phyloP scores from a whole-genome alignment of 2,888 invertebrate species.

The Chelonus formosanus region DNA sequence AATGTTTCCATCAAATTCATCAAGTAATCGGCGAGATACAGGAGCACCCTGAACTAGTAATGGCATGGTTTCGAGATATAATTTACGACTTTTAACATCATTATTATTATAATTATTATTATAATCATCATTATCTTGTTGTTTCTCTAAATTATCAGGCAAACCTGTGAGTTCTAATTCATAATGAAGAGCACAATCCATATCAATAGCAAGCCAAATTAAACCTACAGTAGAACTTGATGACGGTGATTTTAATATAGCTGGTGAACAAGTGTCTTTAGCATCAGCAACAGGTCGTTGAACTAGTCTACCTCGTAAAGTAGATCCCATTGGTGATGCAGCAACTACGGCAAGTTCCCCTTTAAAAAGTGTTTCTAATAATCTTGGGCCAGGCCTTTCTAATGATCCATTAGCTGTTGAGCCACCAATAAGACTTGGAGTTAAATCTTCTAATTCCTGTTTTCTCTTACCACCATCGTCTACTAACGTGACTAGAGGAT shows the following conservation, averaged over 20 bases:
- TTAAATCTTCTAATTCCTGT: slow-evolving; percentile 79
- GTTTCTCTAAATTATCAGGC: slow-evolving; percentile 35
- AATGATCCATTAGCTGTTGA: slow-evolving; percentile 76
- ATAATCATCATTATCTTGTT: slow-evolving; percentile 37
- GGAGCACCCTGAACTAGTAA: slow-evolving; percentile 75
- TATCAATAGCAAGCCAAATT: slow-evolving; percentile 85
- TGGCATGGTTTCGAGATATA: slow-evolving; percentile 74
- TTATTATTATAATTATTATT: slow-evolving; percentile 16
- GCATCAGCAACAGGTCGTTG: slow-evolving; percentile 79
- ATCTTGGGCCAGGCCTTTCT: slow-evolving; percentile 80
- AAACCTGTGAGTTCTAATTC: slow-evolving; percentile 71
- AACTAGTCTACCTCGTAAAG: slow-evolving; percentile 76
- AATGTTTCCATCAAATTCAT: slow-evolving; percentile 70
- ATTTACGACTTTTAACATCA: slow-evolving; percentile 64
- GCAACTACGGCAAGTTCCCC: slow-evolving; percentile 83
- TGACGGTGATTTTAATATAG: slow-evolving; percentile 67
- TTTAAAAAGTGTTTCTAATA: slow-evolving; percentile 83
- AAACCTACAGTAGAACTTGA: slow-evolving; percentile 69
- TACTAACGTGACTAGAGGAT: slow-evolving; percentile 73
- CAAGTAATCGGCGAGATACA: slow-evolving; percentile 70
- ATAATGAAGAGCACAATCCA: slow-evolving; percentile 83
- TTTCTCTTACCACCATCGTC: slow-evolving; percentile 78
- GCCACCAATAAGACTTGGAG: slow-evolving; percentile 70
- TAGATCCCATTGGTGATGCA: slow-evolving; percentile 68
- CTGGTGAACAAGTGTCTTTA: slow-evolving; percentile 75